A percentile compares a stretch with the other conserved stretches of the same genome.
These are phyloP conservation scores for Hydrotaea cyrtoneurina DNA, from an alignment of 2,888 invertebrate species.

Conservation along the genomic window DNA sequence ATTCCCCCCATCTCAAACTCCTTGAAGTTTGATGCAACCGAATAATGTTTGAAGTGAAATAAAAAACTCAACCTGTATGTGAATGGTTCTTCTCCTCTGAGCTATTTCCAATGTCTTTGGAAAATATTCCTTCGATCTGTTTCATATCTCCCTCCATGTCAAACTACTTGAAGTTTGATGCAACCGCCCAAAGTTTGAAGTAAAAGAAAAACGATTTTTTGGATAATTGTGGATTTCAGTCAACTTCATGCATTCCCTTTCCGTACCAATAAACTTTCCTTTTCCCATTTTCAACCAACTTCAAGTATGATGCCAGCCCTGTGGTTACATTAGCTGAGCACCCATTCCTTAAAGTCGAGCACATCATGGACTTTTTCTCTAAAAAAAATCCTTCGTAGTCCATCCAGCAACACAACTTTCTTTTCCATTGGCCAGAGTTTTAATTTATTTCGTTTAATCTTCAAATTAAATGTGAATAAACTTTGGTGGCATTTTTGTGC, in stretches of 20 bases:
- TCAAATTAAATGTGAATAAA: constrained; percentile 62
- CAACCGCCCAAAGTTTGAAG: background rate
- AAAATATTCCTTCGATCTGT: too few relatives aligned
- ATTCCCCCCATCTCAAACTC: too few relatives aligned
- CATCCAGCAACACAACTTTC: constrained; percentile 36
- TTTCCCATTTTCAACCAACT: background rate
- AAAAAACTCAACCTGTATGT: too few relatives aligned
- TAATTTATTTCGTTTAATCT: constrained; percentile 45
- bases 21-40: too few relatives aligned
- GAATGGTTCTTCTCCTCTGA: too few relatives aligned
- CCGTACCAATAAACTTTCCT: background rate
- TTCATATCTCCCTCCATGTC: background rate
- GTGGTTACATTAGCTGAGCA: background rate
- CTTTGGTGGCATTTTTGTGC: constrained; percentile 30
- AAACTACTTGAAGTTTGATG: background rate
- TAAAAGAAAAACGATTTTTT: too few relatives aligned
- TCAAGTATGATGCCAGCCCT: background rate
- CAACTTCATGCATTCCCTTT: background rate
- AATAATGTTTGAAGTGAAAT: too few relatives aligned
- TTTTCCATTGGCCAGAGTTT: constrained; percentile 22
- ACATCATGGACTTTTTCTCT: too few relatives aligned
- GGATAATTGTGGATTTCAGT: too few relatives aligned
- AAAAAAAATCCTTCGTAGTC: too few relatives aligned
- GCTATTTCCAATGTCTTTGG: too few relatives aligned
- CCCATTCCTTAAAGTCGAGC: too few relatives aligned